These are phyloP conservation scores for Podiceps cristatus DNA, from an alignment of 2,113 vertebrate species.

Conservation along the genomic window DNA sequence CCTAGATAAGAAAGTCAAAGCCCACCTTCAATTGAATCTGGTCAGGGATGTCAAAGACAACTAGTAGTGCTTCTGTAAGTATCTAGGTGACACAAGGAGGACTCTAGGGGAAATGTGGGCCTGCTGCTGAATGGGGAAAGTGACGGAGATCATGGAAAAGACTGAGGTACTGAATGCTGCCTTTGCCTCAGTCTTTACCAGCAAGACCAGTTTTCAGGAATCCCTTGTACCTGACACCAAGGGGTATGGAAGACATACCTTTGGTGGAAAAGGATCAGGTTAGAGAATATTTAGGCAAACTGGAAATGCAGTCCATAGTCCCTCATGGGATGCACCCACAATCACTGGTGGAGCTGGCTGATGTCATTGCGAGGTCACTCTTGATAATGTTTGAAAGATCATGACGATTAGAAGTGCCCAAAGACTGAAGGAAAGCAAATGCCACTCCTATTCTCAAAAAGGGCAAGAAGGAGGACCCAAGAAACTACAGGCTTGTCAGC, in stretches of 20 bases:
- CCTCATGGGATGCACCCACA: neutral
- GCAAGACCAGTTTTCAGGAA: neutral
- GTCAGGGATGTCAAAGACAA: rapidly evolving
- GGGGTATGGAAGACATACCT: neutral
- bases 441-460: neutral
- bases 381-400: neutral
- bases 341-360: neutral
- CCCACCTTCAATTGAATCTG: neutral
- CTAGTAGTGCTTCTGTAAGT: neutral
- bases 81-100: neutral
- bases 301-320: neutral
- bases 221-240: neutral
- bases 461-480: neutral
- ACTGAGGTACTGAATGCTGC: neutral
- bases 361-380: rapidly evolving
- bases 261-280: neutral
- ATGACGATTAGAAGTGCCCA: rapidly evolving
- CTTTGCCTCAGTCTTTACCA: neutral
- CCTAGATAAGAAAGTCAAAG: neutral
- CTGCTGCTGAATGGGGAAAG: neutral
- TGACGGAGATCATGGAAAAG: neutral
- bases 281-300: neutral
- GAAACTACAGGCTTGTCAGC: neutral
- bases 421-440: neutral
- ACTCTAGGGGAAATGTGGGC: too few relatives aligned